Conservation (phyloP, 2,888 invertebrate genomes). For the Tholera decimalis region DNA sequence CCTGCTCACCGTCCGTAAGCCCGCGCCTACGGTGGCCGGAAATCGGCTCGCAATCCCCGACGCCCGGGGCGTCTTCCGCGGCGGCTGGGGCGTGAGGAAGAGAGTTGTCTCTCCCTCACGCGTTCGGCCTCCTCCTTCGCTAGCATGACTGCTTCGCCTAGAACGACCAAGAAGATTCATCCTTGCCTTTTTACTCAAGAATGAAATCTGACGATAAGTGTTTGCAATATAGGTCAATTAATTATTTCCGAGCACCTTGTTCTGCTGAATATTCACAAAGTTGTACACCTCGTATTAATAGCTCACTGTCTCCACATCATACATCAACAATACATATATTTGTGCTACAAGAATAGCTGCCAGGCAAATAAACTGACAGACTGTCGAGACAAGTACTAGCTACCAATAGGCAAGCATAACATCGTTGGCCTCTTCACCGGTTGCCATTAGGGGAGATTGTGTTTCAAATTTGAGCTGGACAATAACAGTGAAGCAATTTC, state of each 20-base stretch:
- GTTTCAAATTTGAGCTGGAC: neutral
- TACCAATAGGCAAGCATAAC: neutral
- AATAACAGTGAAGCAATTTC: no score
- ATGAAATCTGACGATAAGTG: neutral
- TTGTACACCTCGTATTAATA: conserved; percentile 2
- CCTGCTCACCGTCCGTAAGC: no score
- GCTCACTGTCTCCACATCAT: neutral
- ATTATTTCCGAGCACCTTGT: neutral
- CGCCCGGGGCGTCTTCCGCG: no score
- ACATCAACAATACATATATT: neutral
- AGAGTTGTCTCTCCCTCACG: no score
- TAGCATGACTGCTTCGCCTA: no score
- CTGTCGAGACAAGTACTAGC: neutral
- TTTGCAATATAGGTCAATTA: conserved; percentile 18
- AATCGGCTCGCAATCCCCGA: no score
- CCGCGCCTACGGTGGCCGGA: no score
- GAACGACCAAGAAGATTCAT: no score
- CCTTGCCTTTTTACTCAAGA: neutral
- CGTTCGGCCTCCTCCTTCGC: no score
- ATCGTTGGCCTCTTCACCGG: neutral
- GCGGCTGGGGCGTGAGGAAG: no score
- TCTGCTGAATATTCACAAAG: conserved; percentile 21
- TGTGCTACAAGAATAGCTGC: neutral
- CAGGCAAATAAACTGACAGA: neutral
- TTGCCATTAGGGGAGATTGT: neutral